Percentiles rank a stretch among this genome's conserved stretches.
Evolutionary conservation across 2,888 invertebrate genomes (phyloP).

Genomic region (Chrysolina haemoptera): DNA sequence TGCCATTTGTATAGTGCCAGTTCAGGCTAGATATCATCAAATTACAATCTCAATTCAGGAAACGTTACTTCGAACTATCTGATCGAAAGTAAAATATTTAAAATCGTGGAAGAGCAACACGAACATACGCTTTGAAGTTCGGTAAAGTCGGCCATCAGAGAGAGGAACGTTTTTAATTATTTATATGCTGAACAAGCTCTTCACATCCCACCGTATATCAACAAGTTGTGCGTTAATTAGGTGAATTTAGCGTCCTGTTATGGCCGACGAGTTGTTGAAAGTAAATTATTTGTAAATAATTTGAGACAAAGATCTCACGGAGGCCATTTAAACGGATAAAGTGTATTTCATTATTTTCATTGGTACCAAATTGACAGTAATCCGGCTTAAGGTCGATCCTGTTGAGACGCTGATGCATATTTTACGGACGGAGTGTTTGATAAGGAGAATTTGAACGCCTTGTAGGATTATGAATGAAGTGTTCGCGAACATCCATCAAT

Average conservation of each 20-base stretch:
- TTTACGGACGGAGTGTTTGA: constrained; percentile 23
- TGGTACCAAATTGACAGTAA: constrained; percentile 44
- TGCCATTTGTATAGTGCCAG: too few species aligned
- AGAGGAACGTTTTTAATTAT: constrained; percentile 14
- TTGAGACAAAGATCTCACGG: constrained; percentile 45
- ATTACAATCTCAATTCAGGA: neutral
- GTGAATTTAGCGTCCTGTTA: constrained; percentile 36
- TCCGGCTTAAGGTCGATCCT: constrained; percentile 46
- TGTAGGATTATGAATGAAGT: neutral
- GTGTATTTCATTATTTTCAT: constrained; percentile 41
- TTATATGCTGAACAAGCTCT: constrained; percentile 20
- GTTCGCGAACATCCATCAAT: constrained; percentile 6
- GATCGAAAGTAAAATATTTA: constrained; percentile 2
- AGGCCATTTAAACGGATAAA: constrained; percentile 43
- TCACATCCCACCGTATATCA: constrained; percentile 29
- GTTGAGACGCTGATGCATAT: constrained; percentile 28
- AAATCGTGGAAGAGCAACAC: constrained; percentile 8
- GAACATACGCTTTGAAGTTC: neutral
- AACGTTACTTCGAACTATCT: neutral
- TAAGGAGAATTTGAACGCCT: constrained; percentile 12
- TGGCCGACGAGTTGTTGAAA: constrained; percentile 44
- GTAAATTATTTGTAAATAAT: constrained; percentile 47
- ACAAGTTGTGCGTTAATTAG: constrained; percentile 33
- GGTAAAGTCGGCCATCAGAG: constrained; percentile 4
- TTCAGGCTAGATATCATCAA: too few species aligned